Base-by-base conservation (phyloP, 1,140 invertebrate species). In the Meloidogyne hapla region DNA sequence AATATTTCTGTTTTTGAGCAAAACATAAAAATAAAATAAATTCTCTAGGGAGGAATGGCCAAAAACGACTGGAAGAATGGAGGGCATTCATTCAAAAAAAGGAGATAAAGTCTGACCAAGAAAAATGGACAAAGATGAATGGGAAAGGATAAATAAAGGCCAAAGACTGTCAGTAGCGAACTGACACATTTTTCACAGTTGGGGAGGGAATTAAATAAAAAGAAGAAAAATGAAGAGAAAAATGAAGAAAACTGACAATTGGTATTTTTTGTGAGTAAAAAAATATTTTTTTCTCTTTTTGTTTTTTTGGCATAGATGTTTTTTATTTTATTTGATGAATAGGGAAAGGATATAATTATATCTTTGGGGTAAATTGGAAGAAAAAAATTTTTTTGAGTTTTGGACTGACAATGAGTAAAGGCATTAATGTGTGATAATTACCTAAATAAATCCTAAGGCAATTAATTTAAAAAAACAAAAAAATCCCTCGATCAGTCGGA, bases 11-110 rank as follows among this genome's bases (percentile, higher is more conserved):
- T 33, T 18, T n/a, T 56, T 56, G 48, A 56, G 18, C 48, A 56
- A 56, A 56, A 56, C 18, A 56, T n/a, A 56, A 56, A 56, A 48
- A n/a, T n/a, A n/a, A 56, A 56, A 45, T 45, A 56, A 56, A 56
- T 56, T 56, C 48, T n/a, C 48, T 56, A n/a, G 48, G n/a, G 48
- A n/a, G 8, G 12, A 56, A 5, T 18, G 6, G 18, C 48, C 4
- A 56, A 56, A 56, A 56, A 56, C n/a, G 48, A n/a, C 48, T 56
- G 48, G 48, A n/a, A n/a, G n/a, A 56, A 56, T 2, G n/a, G 6
- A 56, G 1, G 6, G n/a, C 13, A n/a, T n/a, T 56, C 45, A 48
- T 13, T 48, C 13, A 18, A 15, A 48, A 48, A 8, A 42, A 42
- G 13, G 13, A 18, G 15, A 48, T 5, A 48, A 15, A 56, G 4